Evolutionary conservation across 2,113 vertebrate genomes (phyloP), one percentile per base, ranked within the genome.

Genomic region (Corapipo altera): DNA sequence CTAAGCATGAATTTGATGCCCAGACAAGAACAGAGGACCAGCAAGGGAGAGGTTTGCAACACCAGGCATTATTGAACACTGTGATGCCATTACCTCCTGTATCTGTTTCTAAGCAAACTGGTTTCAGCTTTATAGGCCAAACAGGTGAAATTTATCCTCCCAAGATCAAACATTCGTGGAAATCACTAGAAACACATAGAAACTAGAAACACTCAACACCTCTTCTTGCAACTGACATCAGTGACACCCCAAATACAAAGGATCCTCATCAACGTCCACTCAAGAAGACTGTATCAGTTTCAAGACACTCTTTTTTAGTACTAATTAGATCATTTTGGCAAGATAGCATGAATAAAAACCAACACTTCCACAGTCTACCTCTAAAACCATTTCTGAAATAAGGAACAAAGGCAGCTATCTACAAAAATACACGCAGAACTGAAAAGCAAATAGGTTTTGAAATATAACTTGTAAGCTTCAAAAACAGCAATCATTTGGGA

Each of bases 191-290:
- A 91, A 77, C 5, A 2, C 41, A 54, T 1, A 65, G 24, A 66
- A 82, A 61, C 4, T 26, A 66, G 15, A 39, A 75, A 66, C 41
- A 41, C 20, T 23, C 57, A 23, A 7, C 5, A n/a, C 0, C 0
- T 54, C 46, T 44, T 35, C 24, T 28, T 49, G 21, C 54, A 70
- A 26, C 15, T 41, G 41, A 71, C 28, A 70, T 23, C n/a, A 72
- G 24, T 5, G 5, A 41, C 26, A 85, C 3, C 6, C 73, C 67
- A 39, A 78, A 27, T 11, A 66, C 33, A 55, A 84, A 48, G 26
- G 43, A 65, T 37, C 71, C 39, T 44, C 61, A 44, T 6, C 71
- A 61, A 59, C 49, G 52, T 26, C 41, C 37, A 16, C 48, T 66
- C 39, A 72, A 37, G 69, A 82, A 35, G 26, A 48, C 4, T 44